Conservation (phyloP, 2,113 vertebrate species). For the Albula goreensis region DNA sequence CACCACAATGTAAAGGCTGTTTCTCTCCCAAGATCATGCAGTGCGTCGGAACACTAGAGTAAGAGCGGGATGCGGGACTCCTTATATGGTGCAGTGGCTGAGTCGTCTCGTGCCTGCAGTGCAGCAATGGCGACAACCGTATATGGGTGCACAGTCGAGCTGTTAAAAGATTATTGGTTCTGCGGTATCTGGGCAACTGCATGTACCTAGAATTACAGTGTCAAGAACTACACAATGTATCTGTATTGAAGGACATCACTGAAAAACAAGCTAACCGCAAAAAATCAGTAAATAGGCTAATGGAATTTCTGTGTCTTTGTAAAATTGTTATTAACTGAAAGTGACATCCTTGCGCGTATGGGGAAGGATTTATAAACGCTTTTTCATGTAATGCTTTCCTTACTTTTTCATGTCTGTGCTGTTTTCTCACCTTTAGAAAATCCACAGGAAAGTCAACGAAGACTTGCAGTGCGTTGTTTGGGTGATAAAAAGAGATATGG, state of each 20-base stretch:
- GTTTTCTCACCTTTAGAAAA: neutral
- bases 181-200: conserved; percentile 80
- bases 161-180: conserved; percentile 74
- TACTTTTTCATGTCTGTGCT: neutral
- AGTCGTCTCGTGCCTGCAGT: conserved; percentile 56
- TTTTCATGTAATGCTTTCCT: neutral
- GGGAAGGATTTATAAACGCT: neutral
- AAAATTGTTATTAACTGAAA: neutral
- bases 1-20: neutral
- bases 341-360: neutral
- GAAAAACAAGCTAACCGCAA: neutral
- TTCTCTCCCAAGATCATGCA: neutral
- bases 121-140: conserved; percentile 75
- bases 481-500: neutral
- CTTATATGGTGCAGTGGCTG: conserved; percentile 76
- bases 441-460: neutral
- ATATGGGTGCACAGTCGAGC: conserved; percentile 73
- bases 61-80: conserved; percentile 41
- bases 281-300: too few species aligned
- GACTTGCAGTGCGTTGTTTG: neutral
- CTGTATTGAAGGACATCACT: neutral
- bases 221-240: neutral
- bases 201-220: conserved; percentile 46
- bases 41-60: neutral
- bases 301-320: neutral